phyloP scores from a whole-genome alignment of 2,888 invertebrate species.

The Branchipolynoe longqiensis region DNA sequence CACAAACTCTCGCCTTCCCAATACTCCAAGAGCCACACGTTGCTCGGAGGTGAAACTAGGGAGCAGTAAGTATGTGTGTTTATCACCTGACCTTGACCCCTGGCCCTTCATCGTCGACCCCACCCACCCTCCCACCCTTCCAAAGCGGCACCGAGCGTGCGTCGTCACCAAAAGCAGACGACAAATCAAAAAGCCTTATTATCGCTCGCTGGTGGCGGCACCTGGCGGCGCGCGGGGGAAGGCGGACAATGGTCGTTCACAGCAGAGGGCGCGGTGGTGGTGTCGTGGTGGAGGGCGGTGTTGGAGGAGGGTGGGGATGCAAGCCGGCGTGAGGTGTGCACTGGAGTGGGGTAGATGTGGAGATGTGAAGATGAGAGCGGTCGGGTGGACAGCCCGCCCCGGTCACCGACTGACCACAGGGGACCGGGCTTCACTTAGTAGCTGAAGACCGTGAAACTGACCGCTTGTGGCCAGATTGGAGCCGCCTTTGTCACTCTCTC shows the following conservation, averaged over 20 bases:
- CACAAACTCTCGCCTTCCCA: too few species aligned
- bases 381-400: too few species aligned
- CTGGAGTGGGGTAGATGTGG: not conserved
- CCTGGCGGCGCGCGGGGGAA: slow-evolving; percentile 13
- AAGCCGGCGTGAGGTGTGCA: slow-evolving; percentile 9
- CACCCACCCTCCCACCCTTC: too few species aligned
- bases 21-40: too few species aligned
- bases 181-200: slow-evolving; percentile 12
- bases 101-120: not conserved
- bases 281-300: not conserved
- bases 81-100: slow-evolving; percentile 40
- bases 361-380: slow-evolving; percentile 19
- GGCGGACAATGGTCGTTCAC: slow-evolving; percentile 4
- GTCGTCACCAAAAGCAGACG: slow-evolving; percentile 19
- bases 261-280: slow-evolving; percentile 20
- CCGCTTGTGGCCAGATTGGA: not conserved
- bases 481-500: not conserved
- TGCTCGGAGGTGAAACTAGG: not conserved
- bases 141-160: too few species aligned
- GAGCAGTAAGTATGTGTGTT: slow-evolving; percentile 37
- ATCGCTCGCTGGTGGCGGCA: slow-evolving; percentile 9
- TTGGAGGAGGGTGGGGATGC: not conserved
- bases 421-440: not conserved
- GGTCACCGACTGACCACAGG: slow-evolving; percentile 3
- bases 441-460: slow-evolving; percentile 29